Percentiles rank a stretch among this genome's conserved stretches.
Evolutionary conservation across 1,140 invertebrate species (phyloP).

Genomic region (Odontomachus brunneus): DNA sequence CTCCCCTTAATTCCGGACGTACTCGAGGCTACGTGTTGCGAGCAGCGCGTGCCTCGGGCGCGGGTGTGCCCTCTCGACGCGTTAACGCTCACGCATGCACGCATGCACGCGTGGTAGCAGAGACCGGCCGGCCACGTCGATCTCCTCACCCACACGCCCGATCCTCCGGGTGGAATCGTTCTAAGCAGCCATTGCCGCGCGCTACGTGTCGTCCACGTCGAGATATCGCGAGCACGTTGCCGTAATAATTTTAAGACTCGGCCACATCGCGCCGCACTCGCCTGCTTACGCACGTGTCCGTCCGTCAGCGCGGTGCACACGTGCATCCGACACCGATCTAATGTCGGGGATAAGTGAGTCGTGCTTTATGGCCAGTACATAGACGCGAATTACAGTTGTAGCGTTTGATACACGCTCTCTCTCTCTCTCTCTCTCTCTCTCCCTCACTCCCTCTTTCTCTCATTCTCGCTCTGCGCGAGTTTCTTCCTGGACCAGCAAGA

Average conservation of each 20-base stretch:
- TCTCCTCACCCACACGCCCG: constrained; percentile 62
- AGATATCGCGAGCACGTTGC: constrained; percentile 63
- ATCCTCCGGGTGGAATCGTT: constrained; percentile 25
- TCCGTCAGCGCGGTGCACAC: constrained; percentile 39
- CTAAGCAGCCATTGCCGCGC: constrained; percentile 52
- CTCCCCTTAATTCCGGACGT: constrained; percentile 60
- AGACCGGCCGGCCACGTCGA: not conserved
- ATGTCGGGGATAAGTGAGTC: constrained; percentile 53
- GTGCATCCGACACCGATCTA: constrained; percentile 52
- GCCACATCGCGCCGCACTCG: constrained; percentile 7
- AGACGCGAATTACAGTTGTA: constrained; percentile 32
- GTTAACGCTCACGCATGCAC: constrained; percentile 64
- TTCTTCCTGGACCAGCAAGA: constrained; percentile 12
- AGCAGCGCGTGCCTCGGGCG: constrained; percentile 70
- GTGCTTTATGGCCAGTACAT: constrained; percentile 45
- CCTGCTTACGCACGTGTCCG: constrained; percentile 42
- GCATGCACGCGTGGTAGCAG: not conserved
- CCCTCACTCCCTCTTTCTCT: too few relatives aligned
- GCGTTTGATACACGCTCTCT: constrained; percentile 41
- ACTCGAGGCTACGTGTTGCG: constrained; percentile 63
- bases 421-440: not conserved
- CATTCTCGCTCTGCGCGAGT: not conserved
- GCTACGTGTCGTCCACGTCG: constrained; percentile 64
- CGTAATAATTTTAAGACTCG: constrained; percentile 63
- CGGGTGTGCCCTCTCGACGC: constrained; percentile 71